Evolutionary conservation across 2,888 invertebrate genomes (phyloP).

Genomic region (Lacanobia wlatinum): DNA sequence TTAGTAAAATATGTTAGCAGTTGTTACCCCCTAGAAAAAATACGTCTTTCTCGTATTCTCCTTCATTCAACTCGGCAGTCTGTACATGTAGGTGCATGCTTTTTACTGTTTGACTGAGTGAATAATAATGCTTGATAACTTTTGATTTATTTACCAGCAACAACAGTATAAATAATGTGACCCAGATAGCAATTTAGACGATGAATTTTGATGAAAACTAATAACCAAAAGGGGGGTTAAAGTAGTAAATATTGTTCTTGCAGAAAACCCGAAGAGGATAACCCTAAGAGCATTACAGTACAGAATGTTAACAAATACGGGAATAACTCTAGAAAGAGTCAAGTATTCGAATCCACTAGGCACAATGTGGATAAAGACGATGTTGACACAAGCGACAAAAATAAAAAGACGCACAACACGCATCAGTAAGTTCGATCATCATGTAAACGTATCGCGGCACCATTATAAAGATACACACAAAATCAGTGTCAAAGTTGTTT

Average conservation of each 20-base stretch:
- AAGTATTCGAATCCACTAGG: slow-evolving; percentile 93
- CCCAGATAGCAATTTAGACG: slow-evolving; percentile 21
- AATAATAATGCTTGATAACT: slow-evolving; percentile 64
- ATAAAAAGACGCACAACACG: slow-evolving; percentile 84
- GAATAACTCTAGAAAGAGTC: slow-evolving; percentile 90
- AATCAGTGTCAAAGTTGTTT: slow-evolving; percentile 72
- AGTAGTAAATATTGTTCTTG: slow-evolving; percentile 79
- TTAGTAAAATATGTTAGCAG: slow-evolving; percentile 17
- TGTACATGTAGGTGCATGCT: slow-evolving; percentile 54
- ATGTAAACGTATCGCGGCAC: slow-evolving; percentile 63
- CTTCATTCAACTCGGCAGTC: slow-evolving; percentile 31
- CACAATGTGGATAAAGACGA: slow-evolving; percentile 94
- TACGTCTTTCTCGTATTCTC: neutral
- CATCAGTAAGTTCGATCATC: slow-evolving; percentile 84
- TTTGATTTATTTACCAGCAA: slow-evolving; percentile 53
- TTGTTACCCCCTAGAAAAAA: slow-evolving; percentile 12
- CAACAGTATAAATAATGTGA: slow-evolving; percentile 13
- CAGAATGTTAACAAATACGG: slow-evolving; percentile 87
- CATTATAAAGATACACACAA: slow-evolving; percentile 52
- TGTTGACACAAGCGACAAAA: slow-evolving; percentile 93
- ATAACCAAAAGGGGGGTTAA: slow-evolving; percentile 66
- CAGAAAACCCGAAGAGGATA: slow-evolving; percentile 89
- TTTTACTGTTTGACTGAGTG: slow-evolving; percentile 58
- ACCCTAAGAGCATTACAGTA: slow-evolving; percentile 86
- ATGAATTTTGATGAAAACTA: slow-evolving; percentile 41